phyloP scores from a whole-genome alignment of 2,797 vertebrate genomes.

The Xiphophorus birchmanni region DNA sequence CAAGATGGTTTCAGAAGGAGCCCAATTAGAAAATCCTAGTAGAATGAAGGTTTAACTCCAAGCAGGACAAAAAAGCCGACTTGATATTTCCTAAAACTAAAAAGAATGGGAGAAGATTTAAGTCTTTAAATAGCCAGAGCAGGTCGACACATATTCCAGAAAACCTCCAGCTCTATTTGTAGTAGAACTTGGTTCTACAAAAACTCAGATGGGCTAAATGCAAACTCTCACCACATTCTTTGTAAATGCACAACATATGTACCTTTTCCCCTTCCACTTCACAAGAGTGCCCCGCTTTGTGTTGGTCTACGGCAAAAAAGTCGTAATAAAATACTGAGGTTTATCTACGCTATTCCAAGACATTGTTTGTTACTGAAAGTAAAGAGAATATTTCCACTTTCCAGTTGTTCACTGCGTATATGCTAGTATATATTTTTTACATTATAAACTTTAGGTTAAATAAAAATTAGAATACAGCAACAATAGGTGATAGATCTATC shows the following conservation, averaged over 20 bases:
- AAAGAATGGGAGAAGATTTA: neutral
- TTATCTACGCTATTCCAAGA: neutral
- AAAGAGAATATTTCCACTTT: neutral
- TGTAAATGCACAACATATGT: neutral
- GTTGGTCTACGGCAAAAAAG: neutral
- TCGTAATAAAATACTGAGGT: neutral
- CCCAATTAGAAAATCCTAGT: neutral
- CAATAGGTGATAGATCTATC: too few species aligned
- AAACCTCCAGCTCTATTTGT: neutral
- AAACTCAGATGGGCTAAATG: neutral
- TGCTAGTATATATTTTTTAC: neutral
- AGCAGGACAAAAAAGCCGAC: neutral
- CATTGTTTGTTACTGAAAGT: neutral
- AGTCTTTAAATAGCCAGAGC: neutral
- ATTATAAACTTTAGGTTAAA: neutral
- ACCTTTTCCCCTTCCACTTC: neutral
- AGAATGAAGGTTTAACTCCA: neutral
- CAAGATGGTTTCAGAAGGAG: neutral
- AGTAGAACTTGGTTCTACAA: neutral
- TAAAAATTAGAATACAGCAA: too few species aligned
- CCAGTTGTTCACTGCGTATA: neutral
- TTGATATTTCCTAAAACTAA: neutral
- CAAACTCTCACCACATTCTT: neutral
- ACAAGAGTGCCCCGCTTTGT: neutral
- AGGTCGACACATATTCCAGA: neutral